Evolutionary conservation across 1,140 invertebrate genomes (phyloP), one percentile per base, ranked within the genome.

Genomic region (Homalodisca vitripennis): DNA sequence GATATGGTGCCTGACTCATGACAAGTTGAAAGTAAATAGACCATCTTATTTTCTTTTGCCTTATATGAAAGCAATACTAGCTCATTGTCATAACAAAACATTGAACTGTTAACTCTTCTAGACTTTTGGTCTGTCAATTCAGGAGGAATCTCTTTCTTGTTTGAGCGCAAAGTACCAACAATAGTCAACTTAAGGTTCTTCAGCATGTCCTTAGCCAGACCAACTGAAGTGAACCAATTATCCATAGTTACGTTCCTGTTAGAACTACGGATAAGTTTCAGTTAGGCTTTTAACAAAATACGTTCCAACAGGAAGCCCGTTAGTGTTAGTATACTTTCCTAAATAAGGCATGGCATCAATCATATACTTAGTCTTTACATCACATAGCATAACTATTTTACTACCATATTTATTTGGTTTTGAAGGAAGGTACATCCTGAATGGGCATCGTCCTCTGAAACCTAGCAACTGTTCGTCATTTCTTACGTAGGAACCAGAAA

Each of bases 381-480:
- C 70, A 67, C 71, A 72, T 41, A 75, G 66, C 27, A 69, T 70
- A 13, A 73, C 51, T 29, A 77, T 70, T 70, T 75, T 76, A 14
- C 75, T 48, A 48, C 75, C 74, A 63, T 75, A 75, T 66, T 75
- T 75, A n/a, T 71, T 68, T 26, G 72, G 72, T 72, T 81, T 79
- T 22, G 29, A 77, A 74, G 81, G 79, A 66, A 84, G 82, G 69
- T 82, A 82, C 65, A 80, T 76, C 51, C 76, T 72, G 67, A 82
- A 80, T 29, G 65, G 65, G 67, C 79, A 80, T 12, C 75, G 29
- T 20, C 80, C 80, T 46, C 76, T 57, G 71, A 76, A 75, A 48
- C 69, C 68, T 29, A 75, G 65, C 10, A 76, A 47, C 46, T 71
- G 65, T 46, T 71, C 66, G 20, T 63, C 32, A n/a, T 62, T 51